Conservation (phyloP, 2,888 invertebrate genomes). For the Stomorhina lunata region DNA sequence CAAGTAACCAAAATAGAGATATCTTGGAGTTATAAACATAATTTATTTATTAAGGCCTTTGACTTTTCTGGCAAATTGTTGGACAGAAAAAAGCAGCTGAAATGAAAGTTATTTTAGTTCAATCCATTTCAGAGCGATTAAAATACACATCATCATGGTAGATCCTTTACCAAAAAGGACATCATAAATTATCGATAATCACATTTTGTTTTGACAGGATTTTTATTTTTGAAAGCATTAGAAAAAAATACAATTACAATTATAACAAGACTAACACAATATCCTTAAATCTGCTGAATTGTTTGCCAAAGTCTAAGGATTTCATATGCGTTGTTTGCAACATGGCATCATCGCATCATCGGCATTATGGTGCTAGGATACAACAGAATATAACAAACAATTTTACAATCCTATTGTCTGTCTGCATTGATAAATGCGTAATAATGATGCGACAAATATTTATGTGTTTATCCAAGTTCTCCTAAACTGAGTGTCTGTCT, state of each 20-base stretch:
- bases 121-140: neutral
- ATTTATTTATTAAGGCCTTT: constrained; percentile 1
- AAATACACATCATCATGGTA: neutral
- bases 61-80: constrained; percentile 23
- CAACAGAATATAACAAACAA: constrained; percentile 37
- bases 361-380: neutral
- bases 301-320: constrained; percentile 46
- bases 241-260: constrained; percentile 13
- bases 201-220: constrained; percentile 79
- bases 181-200: constrained; percentile 80
- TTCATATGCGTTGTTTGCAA: neutral
- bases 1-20: neutral
- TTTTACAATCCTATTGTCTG: constrained; percentile 40
- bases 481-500: neutral
- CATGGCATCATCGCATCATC: constrained; percentile 32
- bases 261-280: neutral
- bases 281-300: constrained; percentile 43
- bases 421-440: constrained; percentile 63
- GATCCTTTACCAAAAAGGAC: constrained; percentile 68
- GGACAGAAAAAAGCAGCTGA: constrained; percentile 34
- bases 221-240: constrained; percentile 30
- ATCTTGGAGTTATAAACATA: neutral
- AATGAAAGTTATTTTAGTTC: constrained; percentile 7
- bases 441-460: constrained; percentile 74
- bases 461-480: constrained; percentile 56